Percentiles rank a stretch among this genome's conserved stretches.
These are phyloP conservation scores for Aleadryas rufinucha DNA, from an alignment of 2,113 vertebrate species.

Conservation along the genomic window DNA sequence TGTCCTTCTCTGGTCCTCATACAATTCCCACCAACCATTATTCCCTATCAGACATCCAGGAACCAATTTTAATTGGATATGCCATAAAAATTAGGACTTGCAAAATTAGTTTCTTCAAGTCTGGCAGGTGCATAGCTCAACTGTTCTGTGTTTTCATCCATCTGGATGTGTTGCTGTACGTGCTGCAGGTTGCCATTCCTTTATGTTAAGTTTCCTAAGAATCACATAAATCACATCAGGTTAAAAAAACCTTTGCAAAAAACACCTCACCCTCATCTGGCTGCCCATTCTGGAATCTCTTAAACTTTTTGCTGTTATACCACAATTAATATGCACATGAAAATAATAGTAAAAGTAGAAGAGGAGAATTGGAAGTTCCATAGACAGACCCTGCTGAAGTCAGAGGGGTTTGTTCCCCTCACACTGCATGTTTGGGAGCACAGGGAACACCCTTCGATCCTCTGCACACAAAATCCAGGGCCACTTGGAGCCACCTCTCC, in stretches of 20 bases:
- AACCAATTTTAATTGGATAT: neutral
- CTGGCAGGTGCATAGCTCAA: neutral
- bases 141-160: neutral
- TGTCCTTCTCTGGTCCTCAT: neutral
- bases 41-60: neutral
- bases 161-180: neutral
- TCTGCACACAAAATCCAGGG: neutral
- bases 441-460: neutral
- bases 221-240: neutral
- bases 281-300: neutral
- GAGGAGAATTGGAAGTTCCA: accelerated
- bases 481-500: neutral
- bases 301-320: neutral
- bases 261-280: neutral
- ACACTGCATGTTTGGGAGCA: neutral
- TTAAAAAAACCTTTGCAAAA: neutral
- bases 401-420: neutral
- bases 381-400: neutral
- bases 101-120: neutral
- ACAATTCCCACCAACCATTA: neutral
- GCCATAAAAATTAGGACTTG: neutral
- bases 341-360: neutral
- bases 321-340: neutral
- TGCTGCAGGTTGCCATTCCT: neutral
- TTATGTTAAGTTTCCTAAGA: neutral